Conservation (phyloP, 2,113 vertebrate genomes). For the Solea senegalensis region DNA sequence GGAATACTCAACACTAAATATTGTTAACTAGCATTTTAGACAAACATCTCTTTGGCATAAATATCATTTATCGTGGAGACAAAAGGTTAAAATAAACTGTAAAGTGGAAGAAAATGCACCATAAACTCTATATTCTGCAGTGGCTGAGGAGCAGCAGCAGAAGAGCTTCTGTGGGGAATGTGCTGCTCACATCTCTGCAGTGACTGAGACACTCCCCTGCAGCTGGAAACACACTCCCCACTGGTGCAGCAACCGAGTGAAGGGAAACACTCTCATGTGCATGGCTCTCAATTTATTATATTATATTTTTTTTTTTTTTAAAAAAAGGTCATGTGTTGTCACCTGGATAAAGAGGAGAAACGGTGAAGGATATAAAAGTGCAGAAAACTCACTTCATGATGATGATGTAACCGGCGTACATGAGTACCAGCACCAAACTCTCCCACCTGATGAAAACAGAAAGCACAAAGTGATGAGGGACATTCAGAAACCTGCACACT, state of each 20-base stretch:
- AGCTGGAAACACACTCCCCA: slow-evolving; percentile 30
- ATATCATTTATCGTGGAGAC: too few relatives aligned
- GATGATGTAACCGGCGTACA: slow-evolving; percentile 95
- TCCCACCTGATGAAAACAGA: slow-evolving; percentile 89
- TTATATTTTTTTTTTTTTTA: background rate
- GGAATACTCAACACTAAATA: too few relatives aligned
- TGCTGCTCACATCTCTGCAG: slow-evolving; percentile 28
- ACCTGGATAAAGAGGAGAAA: too few relatives aligned
- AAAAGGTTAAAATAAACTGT: too few relatives aligned
- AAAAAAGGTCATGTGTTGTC: too few relatives aligned
- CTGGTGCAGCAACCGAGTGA: slow-evolving; percentile 1
- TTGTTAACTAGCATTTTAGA: too few relatives aligned
- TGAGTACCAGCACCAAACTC: slow-evolving; percentile 91
- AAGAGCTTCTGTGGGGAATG: background rate
- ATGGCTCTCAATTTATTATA: too few relatives aligned
- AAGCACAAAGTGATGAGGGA: background rate
- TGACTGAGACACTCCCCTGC: slow-evolving; percentile 28
- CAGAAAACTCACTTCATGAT: slow-evolving; percentile 95
- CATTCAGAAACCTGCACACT: too few relatives aligned
- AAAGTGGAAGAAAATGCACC: background rate
- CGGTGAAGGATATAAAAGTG: background rate
- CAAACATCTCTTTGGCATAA: too few relatives aligned
- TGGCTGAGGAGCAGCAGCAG: background rate
- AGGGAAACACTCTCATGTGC: too few relatives aligned
- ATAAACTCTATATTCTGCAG: background rate